phyloP scores from a whole-genome alignment of 2,888 invertebrate genomes.

The Lymantria monacha region DNA sequence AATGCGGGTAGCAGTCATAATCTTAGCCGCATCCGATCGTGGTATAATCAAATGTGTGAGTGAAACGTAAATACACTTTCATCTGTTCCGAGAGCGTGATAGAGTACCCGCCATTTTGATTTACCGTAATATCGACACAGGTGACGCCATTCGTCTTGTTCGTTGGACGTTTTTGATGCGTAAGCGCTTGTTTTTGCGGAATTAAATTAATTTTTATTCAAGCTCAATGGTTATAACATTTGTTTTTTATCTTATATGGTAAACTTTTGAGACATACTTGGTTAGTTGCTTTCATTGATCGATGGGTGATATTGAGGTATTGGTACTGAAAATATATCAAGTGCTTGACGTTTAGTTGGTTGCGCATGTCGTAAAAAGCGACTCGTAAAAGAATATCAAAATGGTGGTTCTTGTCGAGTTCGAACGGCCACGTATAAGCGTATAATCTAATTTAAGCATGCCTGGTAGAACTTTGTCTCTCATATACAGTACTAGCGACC shows the following conservation, averaged over 20 bases:
- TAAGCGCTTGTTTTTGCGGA: constrained; percentile 15
- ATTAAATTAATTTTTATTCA: constrained; percentile 4
- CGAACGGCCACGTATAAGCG: too few relatives aligned
- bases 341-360: too few relatives aligned
- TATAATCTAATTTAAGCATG: too few relatives aligned
- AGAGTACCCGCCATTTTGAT: constrained; percentile 53
- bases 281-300: too few relatives aligned
- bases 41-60: constrained; percentile 46
- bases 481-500: too few relatives aligned
- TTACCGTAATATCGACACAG: constrained; percentile 47
- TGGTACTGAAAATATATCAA: too few relatives aligned
- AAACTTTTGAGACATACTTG: background rate
- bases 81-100: constrained; percentile 25
- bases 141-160: constrained; percentile 55
- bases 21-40: constrained; percentile 35
- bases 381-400: too few relatives aligned
- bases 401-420: too few relatives aligned
- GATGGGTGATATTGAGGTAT: too few relatives aligned
- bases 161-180: constrained; percentile 38
- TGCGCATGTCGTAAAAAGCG: too few relatives aligned
- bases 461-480: too few relatives aligned
- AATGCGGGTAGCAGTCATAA: constrained; percentile 56
- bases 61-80: constrained; percentile 23
- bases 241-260: background rate
- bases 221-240: background rate